Evolutionary conservation across 2,888 invertebrate species (phyloP).

Genomic region (Epistrophella euchroma): DNA sequence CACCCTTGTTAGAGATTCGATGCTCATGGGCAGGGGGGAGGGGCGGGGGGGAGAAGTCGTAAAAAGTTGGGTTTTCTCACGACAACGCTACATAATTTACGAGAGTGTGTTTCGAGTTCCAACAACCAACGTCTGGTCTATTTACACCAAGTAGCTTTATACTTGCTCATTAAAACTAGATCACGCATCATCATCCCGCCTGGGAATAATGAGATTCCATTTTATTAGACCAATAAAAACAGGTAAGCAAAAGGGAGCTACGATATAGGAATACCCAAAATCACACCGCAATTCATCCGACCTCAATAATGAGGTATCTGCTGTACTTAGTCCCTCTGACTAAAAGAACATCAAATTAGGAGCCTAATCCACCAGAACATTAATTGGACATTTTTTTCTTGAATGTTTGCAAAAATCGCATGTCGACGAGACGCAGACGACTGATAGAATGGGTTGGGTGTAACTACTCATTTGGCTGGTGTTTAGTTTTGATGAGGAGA

Average conservation of each 20-base stretch:
- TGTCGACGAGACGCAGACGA: not conserved
- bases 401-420: conserved; percentile 30
- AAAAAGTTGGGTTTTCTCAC: conserved; percentile 69
- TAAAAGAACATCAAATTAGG: conserved; percentile 36
- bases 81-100: conserved; percentile 66
- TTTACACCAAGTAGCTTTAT: not conserved
- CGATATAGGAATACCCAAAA: conserved; percentile 20
- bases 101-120: conserved; percentile 47
- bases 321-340: not conserved
- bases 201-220: conserved; percentile 30
- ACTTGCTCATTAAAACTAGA: conserved; percentile 64
- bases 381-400: conserved; percentile 60
- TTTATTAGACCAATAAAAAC: conserved; percentile 53
- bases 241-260: conserved; percentile 38
- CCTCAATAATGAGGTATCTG: not conserved
- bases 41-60: not conserved
- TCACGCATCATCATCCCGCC: conserved; percentile 58
- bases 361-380: conserved; percentile 57
- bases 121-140: not conserved
- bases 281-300: conserved; percentile 3
- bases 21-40: too few relatives aligned
- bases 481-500: conserved; percentile 57
- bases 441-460: conserved; percentile 48
- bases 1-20: not conserved
- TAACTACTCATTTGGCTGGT: conserved; percentile 66